Conservation (phyloP, 2,113 vertebrate genomes). For the Notothenia coriiceps region DNA sequence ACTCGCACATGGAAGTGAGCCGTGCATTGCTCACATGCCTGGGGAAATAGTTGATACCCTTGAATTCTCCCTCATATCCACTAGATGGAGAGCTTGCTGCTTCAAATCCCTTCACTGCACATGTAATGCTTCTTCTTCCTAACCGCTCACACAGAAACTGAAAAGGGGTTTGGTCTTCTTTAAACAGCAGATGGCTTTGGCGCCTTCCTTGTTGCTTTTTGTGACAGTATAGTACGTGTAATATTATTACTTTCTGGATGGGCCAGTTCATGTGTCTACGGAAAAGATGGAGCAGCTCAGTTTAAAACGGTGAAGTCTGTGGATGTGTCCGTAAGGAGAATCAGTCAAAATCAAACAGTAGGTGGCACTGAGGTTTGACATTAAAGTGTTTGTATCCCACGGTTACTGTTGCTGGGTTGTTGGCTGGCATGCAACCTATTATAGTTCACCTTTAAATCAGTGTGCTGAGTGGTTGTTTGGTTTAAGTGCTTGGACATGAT, state of each 20-base stretch:
- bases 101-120: constrained; percentile 25
- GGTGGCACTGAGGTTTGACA: constrained; percentile 44
- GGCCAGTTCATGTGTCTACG: background rate
- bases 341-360: constrained; percentile 8
- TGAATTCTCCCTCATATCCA: constrained; percentile 45
- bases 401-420: constrained; percentile 47
- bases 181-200: background rate
- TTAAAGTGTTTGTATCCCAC: constrained; percentile 31
- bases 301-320: background rate
- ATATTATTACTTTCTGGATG: background rate
- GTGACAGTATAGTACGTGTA: background rate
- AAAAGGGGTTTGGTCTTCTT: background rate
- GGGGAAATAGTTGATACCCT: background rate
- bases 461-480: background rate
- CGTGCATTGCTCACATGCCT: background rate
- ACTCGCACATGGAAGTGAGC: constrained; percentile 2
- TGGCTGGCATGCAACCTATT: constrained; percentile 24
- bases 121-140: background rate
- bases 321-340: background rate
- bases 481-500: constrained; percentile 1
- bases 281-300: background rate
- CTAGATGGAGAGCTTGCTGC: constrained; percentile 71
- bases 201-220: constrained; percentile 8
- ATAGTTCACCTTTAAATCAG: constrained; percentile 5
- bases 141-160: background rate